Percentiles rank a stretch among this genome's conserved stretches.
phyloP scores from a whole-genome alignment of 2,797 vertebrate species.

The Pipistrellus kuhlii region DNA sequence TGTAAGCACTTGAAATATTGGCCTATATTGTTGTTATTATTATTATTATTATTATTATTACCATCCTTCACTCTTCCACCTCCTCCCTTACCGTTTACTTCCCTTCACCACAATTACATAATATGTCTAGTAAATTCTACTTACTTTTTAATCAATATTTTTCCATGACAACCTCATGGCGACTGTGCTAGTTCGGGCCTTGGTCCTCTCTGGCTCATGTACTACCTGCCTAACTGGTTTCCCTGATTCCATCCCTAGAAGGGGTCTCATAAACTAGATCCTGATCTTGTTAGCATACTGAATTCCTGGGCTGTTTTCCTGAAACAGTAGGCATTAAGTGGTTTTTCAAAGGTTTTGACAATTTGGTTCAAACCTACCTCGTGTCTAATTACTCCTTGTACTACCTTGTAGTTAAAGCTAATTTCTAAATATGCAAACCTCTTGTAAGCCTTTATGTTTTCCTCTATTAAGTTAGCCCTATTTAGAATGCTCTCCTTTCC shows the following conservation, averaged over 20 bases:
- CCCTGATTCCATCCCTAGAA: not conserved
- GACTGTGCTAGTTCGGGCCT: not conserved
- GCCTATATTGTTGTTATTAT: not conserved
- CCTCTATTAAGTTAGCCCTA: not conserved
- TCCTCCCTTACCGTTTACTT: not conserved
- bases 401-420: not conserved
- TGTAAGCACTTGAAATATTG: slow-evolving; percentile 37
- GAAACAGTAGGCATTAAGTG: slow-evolving; percentile 8
- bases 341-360: not conserved
- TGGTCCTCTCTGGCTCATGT: not conserved
- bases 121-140: not conserved
- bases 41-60: not conserved
- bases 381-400: not conserved
- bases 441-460: slow-evolving; percentile 16
- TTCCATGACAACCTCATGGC: not conserved
- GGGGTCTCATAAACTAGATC: not conserved
- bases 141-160: slow-evolving; percentile 38
- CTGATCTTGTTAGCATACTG: not conserved
- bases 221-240: not conserved
- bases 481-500: slow-evolving; percentile 14
- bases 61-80: not conserved
- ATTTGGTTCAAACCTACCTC: not conserved
- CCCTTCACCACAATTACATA: not conserved
- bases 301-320: not conserved
- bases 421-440: not conserved